Conservation (phyloP, 2,113 vertebrate genomes). For the Gasterosteus nipponicus region DNA sequence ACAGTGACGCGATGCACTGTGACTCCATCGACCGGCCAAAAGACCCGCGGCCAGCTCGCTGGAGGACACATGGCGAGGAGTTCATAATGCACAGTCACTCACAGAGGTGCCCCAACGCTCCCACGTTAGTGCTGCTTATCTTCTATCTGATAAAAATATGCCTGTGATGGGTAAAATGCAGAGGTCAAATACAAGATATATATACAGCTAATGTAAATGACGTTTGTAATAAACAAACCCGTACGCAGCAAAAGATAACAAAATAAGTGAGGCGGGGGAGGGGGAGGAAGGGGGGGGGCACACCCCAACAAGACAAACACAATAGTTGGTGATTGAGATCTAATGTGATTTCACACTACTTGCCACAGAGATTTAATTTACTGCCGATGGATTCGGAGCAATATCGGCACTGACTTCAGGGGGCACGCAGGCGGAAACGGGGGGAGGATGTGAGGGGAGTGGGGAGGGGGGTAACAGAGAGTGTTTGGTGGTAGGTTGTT, state of each 20-base stretch:
- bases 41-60: background rate
- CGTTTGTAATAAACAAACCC: constrained; percentile 6
- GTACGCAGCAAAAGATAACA: constrained; percentile 31
- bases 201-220: too few relatives aligned
- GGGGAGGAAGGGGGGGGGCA: constrained; percentile 5
- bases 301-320: constrained; percentile 53
- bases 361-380: constrained; percentile 71
- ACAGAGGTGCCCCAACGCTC: background rate
- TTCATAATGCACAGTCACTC: background rate
- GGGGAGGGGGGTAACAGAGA: constrained; percentile 7
- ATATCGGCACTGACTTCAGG: constrained; percentile 60
- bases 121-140: background rate
- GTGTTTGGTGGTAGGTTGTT: constrained; percentile 18
- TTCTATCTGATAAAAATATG: background rate
- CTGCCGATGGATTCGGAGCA: constrained; percentile 61
- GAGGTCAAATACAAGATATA: too few relatives aligned
- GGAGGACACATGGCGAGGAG: background rate
- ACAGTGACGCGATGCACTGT: background rate
- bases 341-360: constrained; percentile 77
- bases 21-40: constrained; percentile 8
- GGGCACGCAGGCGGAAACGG: constrained; percentile 37
- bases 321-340: constrained; percentile 74
- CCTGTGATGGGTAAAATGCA: too few relatives aligned
- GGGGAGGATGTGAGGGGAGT: constrained; percentile 1
- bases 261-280: constrained; percentile 9